Evolutionary conservation across 1,140 invertebrate genomes (phyloP).

Genomic region (Ganaspis sp.): DNA sequence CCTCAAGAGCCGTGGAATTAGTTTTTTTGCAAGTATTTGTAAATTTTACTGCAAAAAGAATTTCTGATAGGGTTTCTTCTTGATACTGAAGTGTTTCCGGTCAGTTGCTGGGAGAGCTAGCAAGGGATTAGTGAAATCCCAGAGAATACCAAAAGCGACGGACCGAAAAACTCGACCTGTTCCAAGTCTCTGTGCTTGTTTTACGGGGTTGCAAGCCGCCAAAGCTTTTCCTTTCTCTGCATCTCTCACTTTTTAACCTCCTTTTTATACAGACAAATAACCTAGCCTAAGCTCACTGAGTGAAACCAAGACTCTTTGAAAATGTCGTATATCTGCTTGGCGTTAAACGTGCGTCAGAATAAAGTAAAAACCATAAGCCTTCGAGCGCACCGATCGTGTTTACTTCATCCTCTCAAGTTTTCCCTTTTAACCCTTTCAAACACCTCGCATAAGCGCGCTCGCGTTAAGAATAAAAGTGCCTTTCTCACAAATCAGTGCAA

Average conservation of each 20-base stretch:
- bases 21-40: neutral
- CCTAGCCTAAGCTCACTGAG: neutral
- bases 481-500: neutral
- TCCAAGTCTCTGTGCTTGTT: neutral
- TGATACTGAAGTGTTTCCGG: slow-evolving; percentile 51
- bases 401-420: neutral
- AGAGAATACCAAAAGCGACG: slow-evolving; percentile 54
- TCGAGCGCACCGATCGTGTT: neutral
- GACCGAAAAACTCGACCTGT: slow-evolving; percentile 53
- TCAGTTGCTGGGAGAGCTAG: slow-evolving; percentile 47
- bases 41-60: slow-evolving; percentile 3
- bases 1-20: neutral
- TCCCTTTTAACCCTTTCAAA: slow-evolving; percentile 6
- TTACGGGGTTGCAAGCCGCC: neutral
- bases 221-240: slow-evolving; percentile 19
- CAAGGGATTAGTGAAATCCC: slow-evolving; percentile 45
- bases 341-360: slow-evolving; percentile 14
- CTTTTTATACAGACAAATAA: slow-evolving; percentile 22
- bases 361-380: no score
- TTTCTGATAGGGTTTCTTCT: neutral
- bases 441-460: neutral
- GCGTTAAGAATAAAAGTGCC: neutral
- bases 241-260: slow-evolving; percentile 25
- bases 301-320: neutral
- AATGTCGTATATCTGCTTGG: neutral